These are phyloP conservation scores for Drosophila watanabei DNA, from an alignment of 1,140 invertebrate species.

Conservation along the genomic window DNA sequence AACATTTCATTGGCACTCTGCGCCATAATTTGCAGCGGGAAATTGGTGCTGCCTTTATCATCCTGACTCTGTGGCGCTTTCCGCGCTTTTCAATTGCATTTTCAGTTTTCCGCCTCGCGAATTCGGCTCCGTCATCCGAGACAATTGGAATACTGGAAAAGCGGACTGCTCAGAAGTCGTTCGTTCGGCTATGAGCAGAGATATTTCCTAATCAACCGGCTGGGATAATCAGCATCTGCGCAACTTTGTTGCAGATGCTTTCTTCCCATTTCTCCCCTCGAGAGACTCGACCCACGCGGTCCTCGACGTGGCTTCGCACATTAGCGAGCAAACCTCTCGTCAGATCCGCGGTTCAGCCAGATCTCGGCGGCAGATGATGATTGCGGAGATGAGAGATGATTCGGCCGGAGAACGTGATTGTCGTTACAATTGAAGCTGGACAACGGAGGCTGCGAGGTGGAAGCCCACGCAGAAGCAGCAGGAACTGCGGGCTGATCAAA, in stretches of 20 bases:
- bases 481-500: conserved; percentile 48
- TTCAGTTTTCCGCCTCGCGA: conserved; percentile 36
- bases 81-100: conserved; percentile 27
- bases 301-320: conserved; percentile 56
- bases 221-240: conserved; percentile 64
- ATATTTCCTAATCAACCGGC: conserved; percentile 60
- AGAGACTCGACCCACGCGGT: conserved; percentile 53
- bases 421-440: conserved; percentile 45
- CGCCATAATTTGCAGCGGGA: conserved; percentile 61
- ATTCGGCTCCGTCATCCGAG: conserved; percentile 61
- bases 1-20: conserved; percentile 64
- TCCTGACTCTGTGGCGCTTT: neutral
- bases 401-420: conserved; percentile 58
- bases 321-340: conserved; percentile 52
- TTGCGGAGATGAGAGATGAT: conserved; percentile 61
- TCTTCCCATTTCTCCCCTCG: conserved; percentile 2
- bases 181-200: conserved; percentile 39
- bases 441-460: neutral
- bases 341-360: conserved; percentile 26
- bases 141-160: conserved; percentile 51
- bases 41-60: conserved; percentile 36
- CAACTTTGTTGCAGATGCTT: conserved; percentile 64
- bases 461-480: conserved; percentile 50
- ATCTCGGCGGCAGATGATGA: conserved; percentile 64
- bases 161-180: conserved; percentile 49